phyloP scores from a whole-genome alignment of 2,797 vertebrate species.

The Diceros bicornis region DNA sequence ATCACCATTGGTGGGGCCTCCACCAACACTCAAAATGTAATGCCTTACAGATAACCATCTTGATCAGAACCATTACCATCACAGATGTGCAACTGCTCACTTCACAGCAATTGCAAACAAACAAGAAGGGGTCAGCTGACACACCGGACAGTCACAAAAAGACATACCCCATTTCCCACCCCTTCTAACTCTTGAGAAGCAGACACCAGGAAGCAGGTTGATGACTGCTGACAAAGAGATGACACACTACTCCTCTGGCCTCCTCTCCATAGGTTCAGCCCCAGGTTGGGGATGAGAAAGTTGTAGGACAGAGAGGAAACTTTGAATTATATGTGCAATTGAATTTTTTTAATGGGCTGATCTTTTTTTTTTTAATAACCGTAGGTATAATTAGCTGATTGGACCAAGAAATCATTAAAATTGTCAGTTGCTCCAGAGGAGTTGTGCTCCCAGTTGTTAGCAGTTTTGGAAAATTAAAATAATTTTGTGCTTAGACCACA shows the following conservation, averaged over 20 bases:
- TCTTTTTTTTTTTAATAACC: not conserved
- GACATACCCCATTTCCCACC: not conserved
- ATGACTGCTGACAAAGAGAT: not conserved
- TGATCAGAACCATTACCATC: not conserved
- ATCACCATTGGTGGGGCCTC: rapidly evolving
- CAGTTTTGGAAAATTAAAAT: slow-evolving; percentile 14
- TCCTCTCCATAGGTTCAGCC: not conserved
- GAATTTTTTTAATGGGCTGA: not conserved
- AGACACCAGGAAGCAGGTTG: not conserved
- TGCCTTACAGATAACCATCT: not conserved
- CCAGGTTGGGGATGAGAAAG: not conserved
- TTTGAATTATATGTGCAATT: not conserved
- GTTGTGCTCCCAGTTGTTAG: not conserved
- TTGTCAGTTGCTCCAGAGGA: not conserved
- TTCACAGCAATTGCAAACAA: not conserved
- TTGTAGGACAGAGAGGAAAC: not conserved
- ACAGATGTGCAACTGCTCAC: not conserved
- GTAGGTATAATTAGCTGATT: not conserved
- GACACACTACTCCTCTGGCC: no score
- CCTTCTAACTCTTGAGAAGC: not conserved
- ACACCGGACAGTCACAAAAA: not conserved
- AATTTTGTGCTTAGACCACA: not conserved
- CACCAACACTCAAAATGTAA: not conserved
- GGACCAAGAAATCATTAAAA: not conserved
- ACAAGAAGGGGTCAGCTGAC: not conserved